These are phyloP conservation scores for Ophiodon elongatus DNA, from an alignment of 2,113 vertebrate species.

Conservation along the genomic window DNA sequence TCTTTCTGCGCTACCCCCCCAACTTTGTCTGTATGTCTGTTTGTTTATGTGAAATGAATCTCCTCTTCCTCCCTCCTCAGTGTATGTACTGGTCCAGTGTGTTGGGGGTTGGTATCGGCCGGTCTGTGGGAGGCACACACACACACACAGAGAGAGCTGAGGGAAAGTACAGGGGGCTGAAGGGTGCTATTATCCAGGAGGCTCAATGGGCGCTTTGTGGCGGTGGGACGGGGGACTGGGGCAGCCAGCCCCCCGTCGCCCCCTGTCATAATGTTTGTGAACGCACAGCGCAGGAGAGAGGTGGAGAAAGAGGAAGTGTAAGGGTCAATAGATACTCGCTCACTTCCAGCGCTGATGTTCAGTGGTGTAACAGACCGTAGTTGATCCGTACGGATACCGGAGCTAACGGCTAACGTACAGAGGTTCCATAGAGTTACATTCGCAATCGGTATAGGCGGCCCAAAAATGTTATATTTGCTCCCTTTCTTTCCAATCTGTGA, in stretches of 20 bases:
- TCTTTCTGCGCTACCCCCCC: slow-evolving; percentile 17
- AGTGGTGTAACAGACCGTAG: too few species aligned
- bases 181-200: slow-evolving; percentile 79
- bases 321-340: not conserved
- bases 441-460: not conserved
- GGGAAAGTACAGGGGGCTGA: slow-evolving; percentile 66
- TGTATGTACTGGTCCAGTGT: not conserved
- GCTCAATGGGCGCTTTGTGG: slow-evolving; percentile 82
- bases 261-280: slow-evolving; percentile 78
- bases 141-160: not conserved
- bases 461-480: not conserved
- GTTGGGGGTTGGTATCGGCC: slow-evolving; percentile 33
- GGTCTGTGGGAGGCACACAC: slow-evolving; percentile 52
- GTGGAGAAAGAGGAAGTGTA: not conserved
- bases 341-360: not conserved
- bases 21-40: slow-evolving; percentile 39
- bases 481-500: not conserved
- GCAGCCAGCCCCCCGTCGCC: slow-evolving; percentile 22
- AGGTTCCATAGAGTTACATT: too few species aligned
- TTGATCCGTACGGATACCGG: too few species aligned
- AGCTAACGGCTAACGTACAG: too few species aligned
- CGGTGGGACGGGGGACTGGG: slow-evolving; percentile 44
- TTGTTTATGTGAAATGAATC: slow-evolving; percentile 67
- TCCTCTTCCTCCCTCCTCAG: not conserved
- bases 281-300: slow-evolving; percentile 27